Conservation (phyloP, 1,140 invertebrate genomes). For the Rhagoletis pomonella region DNA sequence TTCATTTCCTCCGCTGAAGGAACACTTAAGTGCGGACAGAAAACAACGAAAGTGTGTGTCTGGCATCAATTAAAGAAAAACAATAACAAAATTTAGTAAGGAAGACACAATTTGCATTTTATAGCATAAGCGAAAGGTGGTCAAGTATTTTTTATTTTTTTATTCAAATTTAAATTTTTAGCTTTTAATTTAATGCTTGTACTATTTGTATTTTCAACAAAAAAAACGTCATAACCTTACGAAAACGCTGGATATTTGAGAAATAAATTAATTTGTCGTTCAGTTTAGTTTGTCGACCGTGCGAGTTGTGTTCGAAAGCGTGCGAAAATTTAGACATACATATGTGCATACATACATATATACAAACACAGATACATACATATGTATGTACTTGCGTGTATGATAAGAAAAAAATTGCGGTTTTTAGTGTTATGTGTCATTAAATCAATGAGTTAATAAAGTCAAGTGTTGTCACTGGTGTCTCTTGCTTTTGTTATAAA, state of each 20-base stretch:
- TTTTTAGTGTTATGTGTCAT: neutral
- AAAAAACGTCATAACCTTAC: constrained; percentile 9
- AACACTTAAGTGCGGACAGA: constrained; percentile 33
- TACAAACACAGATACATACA: neutral
- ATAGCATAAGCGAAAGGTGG: neutral
- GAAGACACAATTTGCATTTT: constrained; percentile 30
- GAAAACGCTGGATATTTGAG: constrained; percentile 36
- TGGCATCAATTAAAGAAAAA: constrained; percentile 37
- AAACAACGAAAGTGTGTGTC: neutral
- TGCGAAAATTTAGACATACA: neutral
- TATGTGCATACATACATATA: neutral
- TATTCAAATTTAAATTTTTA: constrained; percentile 3
- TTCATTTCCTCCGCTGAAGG: neutral
- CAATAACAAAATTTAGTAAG: neutral
- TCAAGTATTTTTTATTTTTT: constrained; percentile 6
- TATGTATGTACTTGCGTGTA: neutral
- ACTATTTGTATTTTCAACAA: neutral
- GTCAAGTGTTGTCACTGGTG: neutral
- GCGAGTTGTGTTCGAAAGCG: constrained; percentile 7
- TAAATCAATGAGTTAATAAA: neutral
- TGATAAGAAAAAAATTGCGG: no score
- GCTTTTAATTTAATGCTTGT: constrained; percentile 20
- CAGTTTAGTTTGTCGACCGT: constrained; percentile 25
- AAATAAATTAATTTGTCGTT: constrained; percentile 24
- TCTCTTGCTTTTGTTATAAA: neutral